These are phyloP conservation scores for Balaeniceps rex DNA, from an alignment of 2,113 vertebrate species.

Conservation along the genomic window DNA sequence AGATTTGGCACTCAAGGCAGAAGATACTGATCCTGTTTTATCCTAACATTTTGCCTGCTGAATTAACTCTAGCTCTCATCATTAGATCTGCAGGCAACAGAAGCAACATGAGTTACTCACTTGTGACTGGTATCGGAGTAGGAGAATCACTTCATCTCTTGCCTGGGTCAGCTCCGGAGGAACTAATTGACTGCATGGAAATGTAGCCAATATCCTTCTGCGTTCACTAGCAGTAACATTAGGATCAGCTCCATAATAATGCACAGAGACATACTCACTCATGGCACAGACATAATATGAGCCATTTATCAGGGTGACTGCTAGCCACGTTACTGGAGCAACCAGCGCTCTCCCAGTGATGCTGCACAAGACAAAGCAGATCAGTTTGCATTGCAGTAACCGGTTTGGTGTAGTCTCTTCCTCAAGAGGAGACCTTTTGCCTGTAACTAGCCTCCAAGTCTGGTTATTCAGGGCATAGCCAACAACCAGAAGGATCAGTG, in stretches of 20 bases:
- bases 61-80: not conserved
- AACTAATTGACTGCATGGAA: conserved; percentile 66
- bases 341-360: conserved; percentile 73
- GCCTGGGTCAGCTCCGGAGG: conserved; percentile 39
- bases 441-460: conserved; percentile 69
- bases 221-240: not conserved
- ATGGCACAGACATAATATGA: conserved; percentile 72
- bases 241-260: conserved; percentile 29
- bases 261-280: conserved; percentile 58
- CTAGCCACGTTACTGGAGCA: conserved; percentile 76
- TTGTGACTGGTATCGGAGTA: conserved; percentile 76
- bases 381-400: conserved; percentile 58
- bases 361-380: conserved; percentile 64
- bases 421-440: conserved; percentile 43
- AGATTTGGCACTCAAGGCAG: not conserved
- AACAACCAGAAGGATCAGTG: conserved; percentile 71
- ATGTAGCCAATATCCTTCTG: conserved; percentile 46
- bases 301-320: conserved; percentile 71
- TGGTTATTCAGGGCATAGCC: conserved; percentile 73
- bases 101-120: conserved; percentile 32
- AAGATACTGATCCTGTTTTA: not conserved
- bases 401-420: not conserved
- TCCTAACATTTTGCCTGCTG: not conserved
- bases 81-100: not conserved
- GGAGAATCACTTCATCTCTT: conserved; percentile 70